A percentile compares a stretch with the other conserved stretches of the same genome.
Conservation (phyloP, 1,140 invertebrate species). For the Diplogasteroides magnus region DNA sequence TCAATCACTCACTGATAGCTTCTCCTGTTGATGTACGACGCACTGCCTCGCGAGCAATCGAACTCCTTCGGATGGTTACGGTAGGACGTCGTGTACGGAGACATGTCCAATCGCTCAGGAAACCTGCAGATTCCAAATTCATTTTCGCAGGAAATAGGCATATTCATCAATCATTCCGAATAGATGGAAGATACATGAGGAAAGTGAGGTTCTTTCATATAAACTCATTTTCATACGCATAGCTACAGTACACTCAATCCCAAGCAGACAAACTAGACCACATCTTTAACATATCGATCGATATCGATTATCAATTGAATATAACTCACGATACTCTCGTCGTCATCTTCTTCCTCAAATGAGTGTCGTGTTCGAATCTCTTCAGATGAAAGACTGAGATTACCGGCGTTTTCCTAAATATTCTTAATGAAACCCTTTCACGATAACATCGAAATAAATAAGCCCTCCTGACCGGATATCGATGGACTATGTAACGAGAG, state of each 20-base stretch:
- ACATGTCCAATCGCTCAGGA: neutral
- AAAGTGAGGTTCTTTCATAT: too few relatives aligned
- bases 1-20: neutral
- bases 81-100: neutral
- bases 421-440: too few relatives aligned
- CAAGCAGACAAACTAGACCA: too few relatives aligned
- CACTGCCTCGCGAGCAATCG: neutral
- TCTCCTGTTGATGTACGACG: neutral
- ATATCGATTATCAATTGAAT: neutral
- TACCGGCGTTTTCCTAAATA: neutral
- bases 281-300: too few relatives aligned
- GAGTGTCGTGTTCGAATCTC: neutral
- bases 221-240: too few relatives aligned
- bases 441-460: too few relatives aligned
- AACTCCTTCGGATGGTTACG: neutral
- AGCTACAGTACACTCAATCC: too few relatives aligned
- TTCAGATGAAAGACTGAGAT: neutral
- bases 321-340: neutral
- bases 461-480: too few relatives aligned
- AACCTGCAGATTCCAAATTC: too few relatives aligned
- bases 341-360: neutral
- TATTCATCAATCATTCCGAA: neutral
- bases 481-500: too few relatives aligned
- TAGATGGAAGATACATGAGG: too few relatives aligned
- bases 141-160: too few relatives aligned